These are phyloP conservation scores for Amblyopsis rosae DNA, from an alignment of 2,113 vertebrate species.

Conservation along the genomic window DNA sequence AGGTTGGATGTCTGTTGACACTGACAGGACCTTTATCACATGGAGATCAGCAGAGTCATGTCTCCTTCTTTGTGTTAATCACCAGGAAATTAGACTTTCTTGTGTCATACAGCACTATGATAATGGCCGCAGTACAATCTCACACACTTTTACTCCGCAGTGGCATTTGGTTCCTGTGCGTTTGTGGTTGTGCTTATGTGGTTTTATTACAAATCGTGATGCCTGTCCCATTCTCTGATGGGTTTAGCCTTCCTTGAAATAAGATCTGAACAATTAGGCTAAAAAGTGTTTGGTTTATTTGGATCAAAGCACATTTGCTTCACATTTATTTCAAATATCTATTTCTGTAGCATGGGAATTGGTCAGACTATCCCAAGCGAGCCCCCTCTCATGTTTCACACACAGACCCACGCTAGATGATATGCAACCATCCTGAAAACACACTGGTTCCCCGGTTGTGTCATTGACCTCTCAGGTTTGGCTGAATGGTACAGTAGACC, in stretches of 20 bases:
- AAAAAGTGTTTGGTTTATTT: slow-evolving; percentile 31
- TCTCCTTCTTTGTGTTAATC: slow-evolving; percentile 22
- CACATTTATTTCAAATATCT: slow-evolving; percentile 26
- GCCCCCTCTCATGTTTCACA: not conserved
- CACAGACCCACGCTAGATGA: slow-evolving; percentile 5
- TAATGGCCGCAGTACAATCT: slow-evolving; percentile 20
- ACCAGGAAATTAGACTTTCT: slow-evolving; percentile 18
- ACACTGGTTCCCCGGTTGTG: slow-evolving; percentile 30
- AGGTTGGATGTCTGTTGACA: no score
- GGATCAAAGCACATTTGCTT: slow-evolving; percentile 26
- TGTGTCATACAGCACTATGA: slow-evolving; percentile 17
- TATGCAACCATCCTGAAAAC: slow-evolving; percentile 2
- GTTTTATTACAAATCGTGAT: no score
- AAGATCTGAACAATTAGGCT: not conserved
- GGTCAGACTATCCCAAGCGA: not conserved
- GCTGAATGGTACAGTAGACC: slow-evolving; percentile 42
- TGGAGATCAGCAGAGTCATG: slow-evolving; percentile 16
- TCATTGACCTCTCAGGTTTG: slow-evolving; percentile 68
- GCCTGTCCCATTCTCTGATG: slow-evolving; percentile 9
- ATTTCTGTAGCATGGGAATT: slow-evolving; percentile 28
- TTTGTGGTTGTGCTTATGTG: not conserved
- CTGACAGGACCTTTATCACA: no score
- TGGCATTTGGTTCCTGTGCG: not conserved
- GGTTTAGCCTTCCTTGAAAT: not conserved
- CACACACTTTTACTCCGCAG: not conserved